phyloP scores from a whole-genome alignment of 2,113 vertebrate genomes.

The Zosterops borbonicus region DNA sequence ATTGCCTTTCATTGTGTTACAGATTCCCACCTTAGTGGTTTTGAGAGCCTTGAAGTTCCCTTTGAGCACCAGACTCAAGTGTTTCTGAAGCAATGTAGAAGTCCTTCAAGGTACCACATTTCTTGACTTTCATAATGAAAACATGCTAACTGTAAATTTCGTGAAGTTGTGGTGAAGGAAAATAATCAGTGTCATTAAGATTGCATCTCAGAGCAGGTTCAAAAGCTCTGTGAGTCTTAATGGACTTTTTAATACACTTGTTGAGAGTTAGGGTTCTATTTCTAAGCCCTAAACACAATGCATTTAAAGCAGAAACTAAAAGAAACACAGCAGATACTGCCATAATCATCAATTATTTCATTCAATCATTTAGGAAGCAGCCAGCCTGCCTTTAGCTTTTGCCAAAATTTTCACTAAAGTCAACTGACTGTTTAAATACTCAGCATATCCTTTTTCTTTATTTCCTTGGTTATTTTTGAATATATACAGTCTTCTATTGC shows the following conservation, averaged over 20 bases:
- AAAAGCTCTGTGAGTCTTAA: background rate
- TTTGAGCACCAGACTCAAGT: constrained; percentile 15
- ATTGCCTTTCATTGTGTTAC: constrained; percentile 1
- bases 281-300: background rate
- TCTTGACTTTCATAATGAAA: background rate
- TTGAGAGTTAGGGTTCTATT: background rate
- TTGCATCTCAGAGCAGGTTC: background rate
- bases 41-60: background rate
- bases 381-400: background rate
- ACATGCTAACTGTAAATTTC: background rate
- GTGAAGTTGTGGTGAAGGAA: background rate
- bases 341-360: background rate
- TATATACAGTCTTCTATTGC: background rate
- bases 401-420: background rate
- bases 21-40: constrained; percentile 2
- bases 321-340: background rate
- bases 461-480: background rate
- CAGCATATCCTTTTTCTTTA: background rate
- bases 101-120: background rate
- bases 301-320: background rate
- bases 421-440: background rate
- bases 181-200: background rate
- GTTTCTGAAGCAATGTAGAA: constrained; percentile 1
- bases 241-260: background rate
- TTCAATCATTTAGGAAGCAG: background rate